These are phyloP conservation scores for Lineus longissimus DNA, from an alignment of 1,140 invertebrate species.

Conservation along the genomic window DNA sequence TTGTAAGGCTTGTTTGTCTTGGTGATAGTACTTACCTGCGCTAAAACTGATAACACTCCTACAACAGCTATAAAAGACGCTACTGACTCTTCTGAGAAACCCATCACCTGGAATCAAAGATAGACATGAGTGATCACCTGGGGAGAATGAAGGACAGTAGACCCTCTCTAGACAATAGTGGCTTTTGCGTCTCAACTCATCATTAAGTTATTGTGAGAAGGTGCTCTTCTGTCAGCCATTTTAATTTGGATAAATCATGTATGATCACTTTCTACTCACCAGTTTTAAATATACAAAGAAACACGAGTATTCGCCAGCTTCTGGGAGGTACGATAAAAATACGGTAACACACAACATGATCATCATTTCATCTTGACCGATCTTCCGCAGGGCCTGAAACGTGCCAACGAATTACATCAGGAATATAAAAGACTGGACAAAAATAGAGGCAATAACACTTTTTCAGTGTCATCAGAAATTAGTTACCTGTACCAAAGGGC, in stretches of 20 bases:
- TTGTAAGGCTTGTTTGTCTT: too few relatives aligned
- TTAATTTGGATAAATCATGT: too few relatives aligned
- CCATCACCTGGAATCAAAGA: conserved; percentile 70
- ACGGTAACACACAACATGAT: conserved; percentile 95
- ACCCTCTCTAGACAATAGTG: too few relatives aligned
- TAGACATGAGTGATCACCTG: background rate
- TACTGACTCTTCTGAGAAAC: conserved; percentile 90
- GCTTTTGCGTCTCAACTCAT: too few relatives aligned
- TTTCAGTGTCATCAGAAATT: too few relatives aligned
- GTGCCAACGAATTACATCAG: conserved; percentile 18
- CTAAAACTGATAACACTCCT: conserved; percentile 91
- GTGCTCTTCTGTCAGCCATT: too few relatives aligned
- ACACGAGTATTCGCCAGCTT: conserved; percentile 96
- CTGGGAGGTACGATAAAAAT: conserved; percentile 96
- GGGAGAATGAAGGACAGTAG: too few relatives aligned
- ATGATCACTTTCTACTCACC: too few relatives aligned
- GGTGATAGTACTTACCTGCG: conserved; percentile 76
- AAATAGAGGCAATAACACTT: background rate
- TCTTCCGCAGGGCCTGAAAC: conserved; percentile 76
- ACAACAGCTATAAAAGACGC: conserved; percentile 97
- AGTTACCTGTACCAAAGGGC: too few relatives aligned
- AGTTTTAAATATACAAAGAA: conserved; percentile 99
- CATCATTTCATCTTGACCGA: conserved; percentile 93
- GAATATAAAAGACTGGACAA: conserved; percentile 8
- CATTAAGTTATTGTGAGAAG: too few relatives aligned